These are phyloP conservation scores for Acleris holmiana DNA, from an alignment of 2,888 invertebrate species.

Conservation along the genomic window DNA sequence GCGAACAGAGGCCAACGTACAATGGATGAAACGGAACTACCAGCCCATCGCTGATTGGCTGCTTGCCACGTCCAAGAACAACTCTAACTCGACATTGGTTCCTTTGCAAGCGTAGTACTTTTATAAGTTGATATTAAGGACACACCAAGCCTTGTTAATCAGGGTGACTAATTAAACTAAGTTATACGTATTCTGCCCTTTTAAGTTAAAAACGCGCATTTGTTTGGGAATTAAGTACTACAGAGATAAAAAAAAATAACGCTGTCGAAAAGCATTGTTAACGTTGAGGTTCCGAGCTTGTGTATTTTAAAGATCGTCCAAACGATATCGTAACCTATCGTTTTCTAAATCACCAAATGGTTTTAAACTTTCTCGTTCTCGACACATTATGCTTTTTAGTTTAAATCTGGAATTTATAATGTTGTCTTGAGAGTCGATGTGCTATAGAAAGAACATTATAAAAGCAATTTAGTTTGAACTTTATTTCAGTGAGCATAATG, in stretches of 20 bases:
- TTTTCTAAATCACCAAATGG: no score
- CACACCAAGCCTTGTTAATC: neutral
- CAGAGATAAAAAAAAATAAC: neutral
- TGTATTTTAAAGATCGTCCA: neutral
- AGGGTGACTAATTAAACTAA: neutral
- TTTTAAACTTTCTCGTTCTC: no score
- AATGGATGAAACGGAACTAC: slow-evolving; percentile 92
- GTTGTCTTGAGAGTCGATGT: no score
- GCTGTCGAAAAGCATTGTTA: neutral
- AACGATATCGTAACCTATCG: no score
- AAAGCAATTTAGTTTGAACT: no score
- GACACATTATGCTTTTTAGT: no score
- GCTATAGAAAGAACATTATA: no score
- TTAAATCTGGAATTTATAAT: no score
- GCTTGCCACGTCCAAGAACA: slow-evolving; percentile 52
- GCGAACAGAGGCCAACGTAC: slow-evolving; percentile 90
- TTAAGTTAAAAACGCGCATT: no score
- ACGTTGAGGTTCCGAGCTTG: neutral
- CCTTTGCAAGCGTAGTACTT: slow-evolving; percentile 6
- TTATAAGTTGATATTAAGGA: slow-evolving; percentile 2
- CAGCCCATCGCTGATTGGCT: slow-evolving; percentile 91
- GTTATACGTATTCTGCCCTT: no score
- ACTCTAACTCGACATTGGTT: slow-evolving; percentile 42
- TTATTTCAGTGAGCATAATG: no score
- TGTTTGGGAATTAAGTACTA: no score